phyloP scores from a whole-genome alignment of 1,140 invertebrate genomes.

The Campoletis sonorensis region DNA sequence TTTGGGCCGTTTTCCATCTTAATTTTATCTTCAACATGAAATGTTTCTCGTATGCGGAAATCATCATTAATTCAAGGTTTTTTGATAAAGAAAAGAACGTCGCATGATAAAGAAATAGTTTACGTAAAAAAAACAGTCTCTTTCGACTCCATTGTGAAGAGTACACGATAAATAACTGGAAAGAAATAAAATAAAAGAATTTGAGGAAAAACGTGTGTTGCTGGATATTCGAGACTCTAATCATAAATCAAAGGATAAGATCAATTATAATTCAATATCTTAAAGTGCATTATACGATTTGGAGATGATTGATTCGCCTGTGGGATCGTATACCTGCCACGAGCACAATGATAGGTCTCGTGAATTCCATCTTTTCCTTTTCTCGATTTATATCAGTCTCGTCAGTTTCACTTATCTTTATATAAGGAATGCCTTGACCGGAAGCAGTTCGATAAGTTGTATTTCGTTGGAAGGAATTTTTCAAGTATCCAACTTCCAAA shows the following conservation, averaged over 20 bases:
- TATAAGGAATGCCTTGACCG: constrained; percentile 37
- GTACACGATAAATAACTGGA: background rate
- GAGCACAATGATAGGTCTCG: constrained; percentile 18
- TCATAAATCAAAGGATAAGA: background rate
- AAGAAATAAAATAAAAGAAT: background rate
- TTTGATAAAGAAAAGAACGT: no score
- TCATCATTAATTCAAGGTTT: no score
- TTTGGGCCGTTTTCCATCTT: no score
- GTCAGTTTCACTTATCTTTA: constrained; percentile 40
- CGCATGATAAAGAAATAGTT: no score
- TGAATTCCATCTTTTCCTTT: background rate
- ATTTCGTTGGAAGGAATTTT: constrained; percentile 1
- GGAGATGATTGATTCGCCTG: background rate
- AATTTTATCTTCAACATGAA: no score
- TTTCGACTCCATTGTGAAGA: no score
- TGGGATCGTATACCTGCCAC: constrained; percentile 21
- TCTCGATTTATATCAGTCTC: constrained; percentile 20
- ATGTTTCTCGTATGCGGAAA: no score
- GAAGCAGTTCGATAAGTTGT: constrained; percentile 13
- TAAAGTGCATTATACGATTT: background rate
- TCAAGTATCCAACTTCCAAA: constrained; percentile 20
- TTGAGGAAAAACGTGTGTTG: background rate
- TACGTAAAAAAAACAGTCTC: no score
- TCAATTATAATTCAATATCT: constrained; percentile 5
- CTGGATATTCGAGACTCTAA: background rate